Evolutionary conservation across 1,140 invertebrate species (phyloP).

Genomic region (Drosophila rhopaloa): DNA sequence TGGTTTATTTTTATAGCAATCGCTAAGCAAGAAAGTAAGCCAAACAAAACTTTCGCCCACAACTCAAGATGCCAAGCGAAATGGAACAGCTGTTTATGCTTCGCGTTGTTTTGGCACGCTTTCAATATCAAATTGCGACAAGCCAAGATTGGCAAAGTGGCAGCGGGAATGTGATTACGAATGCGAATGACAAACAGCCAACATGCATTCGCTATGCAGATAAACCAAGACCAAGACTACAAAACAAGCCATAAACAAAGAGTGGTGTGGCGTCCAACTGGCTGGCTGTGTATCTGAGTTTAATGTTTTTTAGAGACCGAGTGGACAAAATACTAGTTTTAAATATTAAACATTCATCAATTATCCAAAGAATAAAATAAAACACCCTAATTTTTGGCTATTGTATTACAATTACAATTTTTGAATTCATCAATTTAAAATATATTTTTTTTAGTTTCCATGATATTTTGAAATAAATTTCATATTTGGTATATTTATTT

Average conservation of each 20-base stretch:
- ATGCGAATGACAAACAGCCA: conserved; percentile 53
- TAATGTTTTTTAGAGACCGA: neutral
- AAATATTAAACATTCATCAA: too few species aligned
- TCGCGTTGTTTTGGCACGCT: conserved; percentile 64
- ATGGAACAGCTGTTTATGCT: conserved; percentile 73
- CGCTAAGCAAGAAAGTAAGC: conserved; percentile 27
- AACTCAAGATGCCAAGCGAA: conserved; percentile 67
- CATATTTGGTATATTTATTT: too few species aligned
- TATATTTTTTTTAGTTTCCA: too few species aligned
- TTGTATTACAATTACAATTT: too few species aligned
- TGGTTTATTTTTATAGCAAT: conserved; percentile 31
- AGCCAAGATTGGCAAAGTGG: conserved; percentile 47
- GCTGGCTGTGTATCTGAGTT: conserved; percentile 3
- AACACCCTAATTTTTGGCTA: too few species aligned
- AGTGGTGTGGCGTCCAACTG: conserved; percentile 49
- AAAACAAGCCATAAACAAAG: conserved; percentile 29
- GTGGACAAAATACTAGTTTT: neutral
- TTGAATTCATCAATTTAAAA: too few species aligned
- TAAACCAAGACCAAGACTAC: conserved; percentile 7
- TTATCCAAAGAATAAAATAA: too few species aligned
- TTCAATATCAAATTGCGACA: conserved; percentile 75
- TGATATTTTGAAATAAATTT: too few species aligned
- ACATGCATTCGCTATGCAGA: conserved; percentile 36
- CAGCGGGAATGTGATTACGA: conserved; percentile 31
- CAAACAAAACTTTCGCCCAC: conserved; percentile 72